A percentile compares a stretch with the other conserved stretches of the same genome.
Evolutionary conservation across 1,140 invertebrate species (phyloP).

Genomic region (Stegodyphus dumicola): DNA sequence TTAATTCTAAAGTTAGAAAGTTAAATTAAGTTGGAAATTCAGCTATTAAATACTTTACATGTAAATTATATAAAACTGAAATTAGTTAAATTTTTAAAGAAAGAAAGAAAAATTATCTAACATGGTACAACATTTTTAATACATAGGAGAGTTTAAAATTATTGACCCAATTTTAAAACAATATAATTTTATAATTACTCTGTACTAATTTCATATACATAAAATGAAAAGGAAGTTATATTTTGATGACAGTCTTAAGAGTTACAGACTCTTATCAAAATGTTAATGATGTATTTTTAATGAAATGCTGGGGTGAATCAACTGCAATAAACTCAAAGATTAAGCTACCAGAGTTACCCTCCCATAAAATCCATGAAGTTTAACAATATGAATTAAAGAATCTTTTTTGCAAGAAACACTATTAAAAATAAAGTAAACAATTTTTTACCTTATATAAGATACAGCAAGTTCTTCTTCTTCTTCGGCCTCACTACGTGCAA

Average conservation of each 20-base stretch:
- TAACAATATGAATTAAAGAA: neutral
- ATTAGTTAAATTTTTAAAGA: neutral
- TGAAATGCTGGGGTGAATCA: neutral
- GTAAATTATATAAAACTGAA: neutral
- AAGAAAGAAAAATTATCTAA: neutral
- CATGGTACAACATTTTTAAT: no score
- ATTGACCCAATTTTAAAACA: no score
- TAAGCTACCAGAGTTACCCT: neutral
- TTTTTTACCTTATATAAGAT: conserved; percentile 23
- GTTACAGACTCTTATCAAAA: no score
- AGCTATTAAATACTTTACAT: neutral
- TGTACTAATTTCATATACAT: no score
- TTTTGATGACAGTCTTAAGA: no score
- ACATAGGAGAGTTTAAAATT: no score
- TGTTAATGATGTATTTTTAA: neutral
- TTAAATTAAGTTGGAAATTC: neutral
- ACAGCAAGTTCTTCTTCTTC: conserved; percentile 28
- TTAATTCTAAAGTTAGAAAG: neutral
- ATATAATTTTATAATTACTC: no score
- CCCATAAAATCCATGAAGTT: neutral
- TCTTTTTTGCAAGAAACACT: neutral
- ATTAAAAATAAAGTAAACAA: conserved; percentile 1
- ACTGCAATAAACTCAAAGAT: neutral
- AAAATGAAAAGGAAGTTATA: no score
- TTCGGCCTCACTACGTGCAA: conserved; percentile 41